Base-by-base conservation (phyloP, 92 coral and sea anemone genomes). In the Epizoanthus stellaris region DNA sequence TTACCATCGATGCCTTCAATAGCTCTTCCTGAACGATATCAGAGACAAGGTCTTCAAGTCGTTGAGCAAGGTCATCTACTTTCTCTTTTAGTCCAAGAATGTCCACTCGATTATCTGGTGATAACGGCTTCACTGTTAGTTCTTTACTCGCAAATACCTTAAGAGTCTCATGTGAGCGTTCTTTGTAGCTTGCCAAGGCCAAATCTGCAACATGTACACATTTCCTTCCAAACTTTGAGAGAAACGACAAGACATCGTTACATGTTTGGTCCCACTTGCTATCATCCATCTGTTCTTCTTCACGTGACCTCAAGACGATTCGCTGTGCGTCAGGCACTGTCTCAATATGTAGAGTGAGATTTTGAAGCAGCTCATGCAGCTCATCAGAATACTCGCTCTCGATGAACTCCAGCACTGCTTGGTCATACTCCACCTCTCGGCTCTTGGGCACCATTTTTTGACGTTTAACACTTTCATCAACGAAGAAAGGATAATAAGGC, bases 11-110 rank as follows among this genome's bases (percentile, higher is more conserved):
- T 17, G 88, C 85, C 25, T 88, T 67, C 34, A 79, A 66, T 14
- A 40, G 77, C 10, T 80, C 59, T 61, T 80, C 67, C 70, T 74
- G 73, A 16, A 87, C 89, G 13, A 92, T 87, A 30, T 54, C 87
- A 59, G 43, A 17, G 49, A 71, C 79, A 65, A 92, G 38, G 17
- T 67, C 88, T 13, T 90, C 62, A 40, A 90, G 80, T 16, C 68
- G 79, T 47, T 87, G 85, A 3, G 47, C 77, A 14, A 89, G 16
- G 5, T 2, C 64, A 9, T 85, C 74, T 23, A 87, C 91, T 45
- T 75, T 75, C 53, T 80, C 87, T 16, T 85, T 92, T 7, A 47
- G 59, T 0, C 91, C 52, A 25, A 76, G 11, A 16, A 90, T 69
- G 4, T 42, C 80, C 14, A 79, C 42, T 64, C 40, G 71, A 47